Evolutionary conservation across 2,113 vertebrate species (phyloP).

Genomic region (Oenanthe melanoleuca): DNA sequence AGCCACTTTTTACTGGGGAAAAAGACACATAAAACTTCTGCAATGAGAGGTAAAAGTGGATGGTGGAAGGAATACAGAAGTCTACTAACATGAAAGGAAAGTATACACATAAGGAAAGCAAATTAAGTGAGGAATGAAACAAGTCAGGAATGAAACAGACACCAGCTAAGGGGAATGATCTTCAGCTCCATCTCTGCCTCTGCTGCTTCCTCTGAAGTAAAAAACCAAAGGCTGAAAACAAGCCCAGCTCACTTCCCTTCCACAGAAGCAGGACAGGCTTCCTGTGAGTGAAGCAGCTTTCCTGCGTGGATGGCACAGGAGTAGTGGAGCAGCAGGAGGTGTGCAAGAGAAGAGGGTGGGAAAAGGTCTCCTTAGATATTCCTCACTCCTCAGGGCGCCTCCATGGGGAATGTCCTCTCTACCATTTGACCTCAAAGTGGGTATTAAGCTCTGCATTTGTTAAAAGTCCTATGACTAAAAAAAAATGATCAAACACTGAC

Average conservation of each 20-base stretch:
- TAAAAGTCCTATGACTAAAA: background rate
- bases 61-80: background rate
- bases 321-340: background rate
- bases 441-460: background rate
- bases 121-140: background rate
- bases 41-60: background rate
- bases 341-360: accelerated
- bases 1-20: background rate
- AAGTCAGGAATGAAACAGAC: background rate
- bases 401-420: background rate
- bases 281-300: background rate
- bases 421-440: background rate
- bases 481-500: background rate
- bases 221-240: background rate
- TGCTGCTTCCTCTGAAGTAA: background rate
- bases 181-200: background rate
- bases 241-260: background rate
- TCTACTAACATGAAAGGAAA: background rate
- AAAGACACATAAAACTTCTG: background rate
- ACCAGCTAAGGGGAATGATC: background rate
- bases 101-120: background rate
- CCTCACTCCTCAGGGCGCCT: background rate
- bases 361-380: background rate
- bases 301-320: background rate
- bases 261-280: background rate